Evolutionary conservation across 2,888 invertebrate genomes (phyloP).

Genomic region (Chorisops tibialis): DNA sequence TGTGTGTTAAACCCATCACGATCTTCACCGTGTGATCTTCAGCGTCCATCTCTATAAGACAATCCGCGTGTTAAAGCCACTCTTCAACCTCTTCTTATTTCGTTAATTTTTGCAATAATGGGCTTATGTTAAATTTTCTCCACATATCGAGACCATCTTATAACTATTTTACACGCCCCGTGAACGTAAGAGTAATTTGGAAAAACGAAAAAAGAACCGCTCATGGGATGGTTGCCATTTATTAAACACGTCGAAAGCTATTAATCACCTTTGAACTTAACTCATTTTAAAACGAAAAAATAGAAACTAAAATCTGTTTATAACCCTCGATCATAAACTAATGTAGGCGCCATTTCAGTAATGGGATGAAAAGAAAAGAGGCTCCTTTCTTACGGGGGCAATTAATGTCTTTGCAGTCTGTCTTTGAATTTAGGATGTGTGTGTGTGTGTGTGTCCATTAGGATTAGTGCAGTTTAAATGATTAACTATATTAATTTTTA

Average conservation of each 20-base stretch:
- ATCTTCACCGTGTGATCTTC: constrained; percentile 1
- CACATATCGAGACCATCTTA: neutral
- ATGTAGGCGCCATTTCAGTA: constrained; percentile 24
- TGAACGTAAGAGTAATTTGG: neutral
- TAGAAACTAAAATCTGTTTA: neutral
- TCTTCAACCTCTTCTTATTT: neutral
- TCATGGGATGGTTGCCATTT: constrained; percentile 35
- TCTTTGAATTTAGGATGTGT: too few species aligned
- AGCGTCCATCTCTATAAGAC: neutral
- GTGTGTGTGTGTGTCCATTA: too few species aligned
- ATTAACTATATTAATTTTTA: too few species aligned
- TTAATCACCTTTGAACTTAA: constrained; percentile 34
- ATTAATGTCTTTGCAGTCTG: too few species aligned
- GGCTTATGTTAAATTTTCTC: neutral
- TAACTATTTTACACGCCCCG: constrained; percentile 9
- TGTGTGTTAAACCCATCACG: neutral
- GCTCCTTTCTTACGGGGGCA: neutral
- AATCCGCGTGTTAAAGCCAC: neutral
- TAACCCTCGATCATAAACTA: constrained; percentile 11
- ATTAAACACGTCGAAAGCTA: constrained; percentile 35
- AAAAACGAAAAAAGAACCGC: too few species aligned
- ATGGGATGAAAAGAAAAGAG: constrained; percentile 8
- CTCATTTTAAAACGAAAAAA: neutral
- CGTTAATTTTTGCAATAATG: neutral
- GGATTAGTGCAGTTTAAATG: too few species aligned